phyloP scores from a whole-genome alignment of 23 tunicate species.

The Oikopleura dioica region DNA sequence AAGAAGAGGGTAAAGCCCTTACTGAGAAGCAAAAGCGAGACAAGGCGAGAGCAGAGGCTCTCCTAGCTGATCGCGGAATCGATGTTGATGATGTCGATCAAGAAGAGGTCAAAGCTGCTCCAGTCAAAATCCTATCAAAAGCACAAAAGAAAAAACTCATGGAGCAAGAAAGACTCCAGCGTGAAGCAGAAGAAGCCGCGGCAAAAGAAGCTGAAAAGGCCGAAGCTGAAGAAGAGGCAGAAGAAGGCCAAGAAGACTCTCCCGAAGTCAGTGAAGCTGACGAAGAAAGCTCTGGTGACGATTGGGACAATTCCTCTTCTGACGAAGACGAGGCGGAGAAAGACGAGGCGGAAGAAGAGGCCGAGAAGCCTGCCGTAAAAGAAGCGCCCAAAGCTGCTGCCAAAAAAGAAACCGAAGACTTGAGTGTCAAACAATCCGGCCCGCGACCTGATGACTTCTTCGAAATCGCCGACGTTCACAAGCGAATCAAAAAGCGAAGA shows the following conservation, averaged over 20 bases:
- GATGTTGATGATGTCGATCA: neutral
- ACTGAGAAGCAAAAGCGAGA: neutral
- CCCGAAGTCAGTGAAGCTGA: constrained; percentile 14
- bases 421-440: no score
- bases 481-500: constrained; percentile 18
- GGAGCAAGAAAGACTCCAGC: constrained; percentile 28
- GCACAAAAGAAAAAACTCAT: constrained; percentile 32
- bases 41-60: constrained; percentile 14
- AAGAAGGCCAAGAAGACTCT: constrained; percentile 15
- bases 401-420: constrained; percentile 12
- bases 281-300: neutral
- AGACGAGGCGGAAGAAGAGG: constrained; percentile 18
- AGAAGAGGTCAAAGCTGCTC: constrained; percentile 50
- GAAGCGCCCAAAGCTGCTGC: neutral
- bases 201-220: constrained; percentile 19
- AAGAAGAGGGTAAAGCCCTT: constrained; percentile 13
- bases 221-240: constrained; percentile 18
- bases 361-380: neutral
- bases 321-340: constrained; percentile 24
- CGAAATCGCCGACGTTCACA: neutral
- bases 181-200: constrained; percentile 16
- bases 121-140: constrained; percentile 31
- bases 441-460: constrained; percentile 9
- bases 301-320: neutral
- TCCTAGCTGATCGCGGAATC: neutral